Evolutionary conservation across 2,797 vertebrate species (phyloP), one percentile per base, ranked within the genome.

Genomic region (Galagoides demidoff): DNA sequence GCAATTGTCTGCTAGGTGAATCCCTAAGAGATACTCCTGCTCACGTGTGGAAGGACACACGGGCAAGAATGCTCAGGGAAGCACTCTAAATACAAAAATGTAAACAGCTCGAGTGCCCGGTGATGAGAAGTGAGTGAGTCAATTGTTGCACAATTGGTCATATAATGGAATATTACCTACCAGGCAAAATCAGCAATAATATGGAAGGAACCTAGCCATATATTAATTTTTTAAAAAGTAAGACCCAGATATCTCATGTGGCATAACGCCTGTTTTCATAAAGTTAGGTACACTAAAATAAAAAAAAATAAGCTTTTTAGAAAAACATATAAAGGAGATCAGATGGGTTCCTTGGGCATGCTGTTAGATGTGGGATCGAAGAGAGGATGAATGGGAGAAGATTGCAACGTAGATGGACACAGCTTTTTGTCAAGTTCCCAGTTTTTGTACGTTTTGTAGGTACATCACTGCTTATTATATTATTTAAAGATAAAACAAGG

Each of bases 391-490:
- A 13, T 39, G 7, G 11, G n/a, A 37, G 37, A 23, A 68, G 17
- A 55, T 34, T 4, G 27, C 20, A 31, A 3, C 29, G 0, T 5
- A 17, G 55, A 39, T 0, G 25, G 22, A 22, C 34, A 27, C 12
- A 55, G 1, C 23, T 52, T 55, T 86, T 39, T 12, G 22, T 74
- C 49, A 79, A 76, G 45, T 19, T 52, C 70, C 7, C 70, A 37
- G 59, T 63, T 77, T 92, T 82, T 61, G 61, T 92, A 23, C 85
- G 55, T 52, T 85, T 63, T 90, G 45, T 71, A 25, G 16, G 66
- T 37, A 70, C 2, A 1, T 23, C 19, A 37, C 19, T 79, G 1
- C 43, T 87, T 55, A 23, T 49, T 87, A 55, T 34, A 52, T 86
- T 52, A 76, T 74, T 84, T 84, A 76, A 76, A 71, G 81, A n/a